Evolutionary conservation across 2,797 vertebrate species (phyloP).

Genomic region (Syndactyla subalaris): DNA sequence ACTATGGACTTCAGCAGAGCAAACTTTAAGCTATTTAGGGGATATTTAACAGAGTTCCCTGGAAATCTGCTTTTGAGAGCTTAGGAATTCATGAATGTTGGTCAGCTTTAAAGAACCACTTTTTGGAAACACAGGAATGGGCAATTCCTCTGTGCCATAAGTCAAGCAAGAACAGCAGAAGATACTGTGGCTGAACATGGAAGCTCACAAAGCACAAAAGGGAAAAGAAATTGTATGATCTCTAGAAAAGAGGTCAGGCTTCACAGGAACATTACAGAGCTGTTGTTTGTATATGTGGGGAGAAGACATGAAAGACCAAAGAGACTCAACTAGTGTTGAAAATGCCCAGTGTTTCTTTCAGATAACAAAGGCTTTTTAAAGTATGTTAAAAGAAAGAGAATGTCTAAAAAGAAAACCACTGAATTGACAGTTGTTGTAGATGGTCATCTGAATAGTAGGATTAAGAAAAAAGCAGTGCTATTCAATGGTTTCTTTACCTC

Average conservation of each 20-base stretch:
- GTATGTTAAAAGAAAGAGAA: background rate
- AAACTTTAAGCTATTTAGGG: background rate
- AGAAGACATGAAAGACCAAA: background rate
- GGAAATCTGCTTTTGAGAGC: background rate
- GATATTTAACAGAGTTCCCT: background rate
- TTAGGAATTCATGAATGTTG: background rate
- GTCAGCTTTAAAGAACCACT: background rate
- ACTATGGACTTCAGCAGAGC: background rate
- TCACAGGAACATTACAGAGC: background rate
- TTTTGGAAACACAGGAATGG: background rate
- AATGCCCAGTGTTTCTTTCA: background rate
- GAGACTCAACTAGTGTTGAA: background rate
- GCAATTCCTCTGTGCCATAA: background rate
- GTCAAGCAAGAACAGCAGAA: background rate
- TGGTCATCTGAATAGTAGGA: background rate
- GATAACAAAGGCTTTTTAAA: background rate
- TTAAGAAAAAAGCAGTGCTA: background rate
- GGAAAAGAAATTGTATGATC: background rate
- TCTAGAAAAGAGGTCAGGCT: background rate
- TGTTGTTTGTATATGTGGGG: background rate
- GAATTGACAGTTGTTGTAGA: background rate
- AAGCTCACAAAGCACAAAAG: background rate
- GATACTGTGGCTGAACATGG: background rate
- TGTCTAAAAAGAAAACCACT: background rate
- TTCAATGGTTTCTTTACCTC: background rate